Evolutionary conservation across 2,888 invertebrate genomes (phyloP), one percentile per base, ranked within the genome.

Genomic region (Hymenopus coronatus): DNA sequence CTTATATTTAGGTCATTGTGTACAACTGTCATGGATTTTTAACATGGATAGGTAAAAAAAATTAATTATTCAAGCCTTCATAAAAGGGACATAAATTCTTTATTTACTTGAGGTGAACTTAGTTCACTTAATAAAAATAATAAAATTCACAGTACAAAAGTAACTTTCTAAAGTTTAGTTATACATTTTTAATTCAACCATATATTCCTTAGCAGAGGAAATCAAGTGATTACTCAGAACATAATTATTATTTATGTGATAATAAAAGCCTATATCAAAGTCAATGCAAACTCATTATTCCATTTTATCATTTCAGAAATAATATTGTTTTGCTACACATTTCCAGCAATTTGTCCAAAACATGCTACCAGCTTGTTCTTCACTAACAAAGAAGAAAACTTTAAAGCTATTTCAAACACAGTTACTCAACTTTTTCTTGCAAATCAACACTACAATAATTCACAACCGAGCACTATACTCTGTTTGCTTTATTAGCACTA

Each of bases 131-230:
- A 90, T 90, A 89, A 89, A 89, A 90, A 90, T 90, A 89, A 90
- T 89, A 90, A 90, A 90, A 90, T 89, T 89, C 90, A 90, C 90
- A 90, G 90, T 90, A 90, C 89, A 90, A 90, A 90, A 90, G 89
- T 90, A 90, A 90, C 89, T 89, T 89, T 89, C 89, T 89, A 90
- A 89, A 90, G 87, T 85, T 89, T 81, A 88, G 88, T 88, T 89
- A 83, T 84, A 89, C 88, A 88, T 84, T 87, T 89, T 89, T 70
- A 83, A 88, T 83, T 88, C 84, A 83, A 70, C 84, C 83, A 88
- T 83, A 83, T 88, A 40, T 88, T 86, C 54, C 86, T 40, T 85
- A 88, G 46, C 84, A 83, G 88, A 88, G 30, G 88, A 88, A 88
- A 88, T 84, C 83, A 85, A 88, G 81, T 84, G 28, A 88, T 83